A percentile compares a stretch with the other conserved stretches of the same genome.
Conservation (phyloP, 2,888 invertebrate genomes). For the Drosophila quasianomalipes region DNA sequence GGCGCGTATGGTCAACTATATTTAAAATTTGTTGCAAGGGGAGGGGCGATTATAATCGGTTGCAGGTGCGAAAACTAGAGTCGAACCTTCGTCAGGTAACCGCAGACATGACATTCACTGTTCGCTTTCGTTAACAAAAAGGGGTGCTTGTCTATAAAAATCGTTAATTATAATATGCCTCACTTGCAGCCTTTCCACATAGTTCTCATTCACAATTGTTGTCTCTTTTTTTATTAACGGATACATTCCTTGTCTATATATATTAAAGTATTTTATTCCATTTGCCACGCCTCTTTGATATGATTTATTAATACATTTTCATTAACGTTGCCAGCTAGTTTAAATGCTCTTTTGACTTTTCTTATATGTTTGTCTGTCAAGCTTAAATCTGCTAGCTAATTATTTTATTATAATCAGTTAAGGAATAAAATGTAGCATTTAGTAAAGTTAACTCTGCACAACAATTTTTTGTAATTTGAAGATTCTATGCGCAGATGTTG, state of each 20-base stretch:
- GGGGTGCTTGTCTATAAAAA: background rate
- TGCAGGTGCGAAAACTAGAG: constrained; percentile 65
- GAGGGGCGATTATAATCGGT: constrained; percentile 45
- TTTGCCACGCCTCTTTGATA: background rate
- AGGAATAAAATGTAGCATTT: background rate
- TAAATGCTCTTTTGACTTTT: constrained; percentile 1
- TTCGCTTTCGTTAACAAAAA: background rate
- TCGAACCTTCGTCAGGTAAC: constrained; percentile 44
- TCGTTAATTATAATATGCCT: constrained; percentile 16
- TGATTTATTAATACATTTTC: constrained; percentile 10
- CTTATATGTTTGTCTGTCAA: background rate
- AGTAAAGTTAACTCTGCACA: background rate
- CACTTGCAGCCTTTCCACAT: constrained; percentile 3
- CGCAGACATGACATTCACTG: constrained; percentile 44
- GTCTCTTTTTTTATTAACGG: background rate
- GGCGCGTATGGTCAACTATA: constrained; percentile 55
- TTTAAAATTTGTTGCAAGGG: constrained; percentile 22
- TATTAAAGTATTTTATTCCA: background rate
- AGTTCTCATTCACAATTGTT: background rate
- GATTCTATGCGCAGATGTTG: constrained; percentile 2
- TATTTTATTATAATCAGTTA: background rate
- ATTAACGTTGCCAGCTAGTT: background rate
- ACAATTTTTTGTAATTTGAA: constrained; percentile 26
- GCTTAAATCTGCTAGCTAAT: no score
- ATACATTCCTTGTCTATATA: background rate